These are phyloP conservation scores for Hydrophis major DNA, from an alignment of 2,797 vertebrate genomes.

Conservation along the genomic window DNA sequence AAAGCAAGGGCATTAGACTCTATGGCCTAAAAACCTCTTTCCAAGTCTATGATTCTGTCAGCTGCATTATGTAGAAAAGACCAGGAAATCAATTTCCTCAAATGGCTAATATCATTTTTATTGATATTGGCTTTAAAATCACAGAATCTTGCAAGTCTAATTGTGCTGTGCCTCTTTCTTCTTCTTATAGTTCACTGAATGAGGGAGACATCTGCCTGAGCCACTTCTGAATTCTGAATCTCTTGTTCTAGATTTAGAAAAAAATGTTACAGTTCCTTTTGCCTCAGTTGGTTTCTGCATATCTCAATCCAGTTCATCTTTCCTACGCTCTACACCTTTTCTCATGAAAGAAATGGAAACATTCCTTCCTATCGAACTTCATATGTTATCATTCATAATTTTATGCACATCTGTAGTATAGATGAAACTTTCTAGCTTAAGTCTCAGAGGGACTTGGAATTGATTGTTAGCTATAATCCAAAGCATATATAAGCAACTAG, in stretches of 20 bases:
- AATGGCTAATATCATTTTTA: not conserved
- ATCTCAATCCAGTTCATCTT: not conserved
- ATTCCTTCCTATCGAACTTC: not conserved
- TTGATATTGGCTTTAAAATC: not conserved
- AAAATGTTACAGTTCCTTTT: not conserved
- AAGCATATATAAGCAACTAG: not conserved
- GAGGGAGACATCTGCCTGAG: not conserved
- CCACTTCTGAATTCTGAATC: not conserved
- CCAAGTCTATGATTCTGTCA: not conserved
- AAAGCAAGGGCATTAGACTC: not conserved
- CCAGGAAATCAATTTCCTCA: not conserved
- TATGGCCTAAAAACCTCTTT: not conserved
- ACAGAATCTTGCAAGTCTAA: not conserved
- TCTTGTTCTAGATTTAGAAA: not conserved
- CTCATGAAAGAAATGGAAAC: not conserved
- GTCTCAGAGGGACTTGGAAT: not conserved
- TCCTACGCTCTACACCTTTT: not conserved
- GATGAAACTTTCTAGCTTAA: not conserved
- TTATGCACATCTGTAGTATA: not conserved
- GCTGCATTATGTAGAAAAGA: not conserved
- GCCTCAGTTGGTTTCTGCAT: not conserved
- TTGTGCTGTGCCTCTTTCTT: not conserved
- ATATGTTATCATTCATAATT: not conserved
- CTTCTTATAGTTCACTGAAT: not conserved
- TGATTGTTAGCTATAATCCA: not conserved